A percentile compares a stretch with the other conserved stretches of the same genome.
Evolutionary conservation across 2,888 invertebrate species (phyloP).

Genomic region (Geophilus truncorum): DNA sequence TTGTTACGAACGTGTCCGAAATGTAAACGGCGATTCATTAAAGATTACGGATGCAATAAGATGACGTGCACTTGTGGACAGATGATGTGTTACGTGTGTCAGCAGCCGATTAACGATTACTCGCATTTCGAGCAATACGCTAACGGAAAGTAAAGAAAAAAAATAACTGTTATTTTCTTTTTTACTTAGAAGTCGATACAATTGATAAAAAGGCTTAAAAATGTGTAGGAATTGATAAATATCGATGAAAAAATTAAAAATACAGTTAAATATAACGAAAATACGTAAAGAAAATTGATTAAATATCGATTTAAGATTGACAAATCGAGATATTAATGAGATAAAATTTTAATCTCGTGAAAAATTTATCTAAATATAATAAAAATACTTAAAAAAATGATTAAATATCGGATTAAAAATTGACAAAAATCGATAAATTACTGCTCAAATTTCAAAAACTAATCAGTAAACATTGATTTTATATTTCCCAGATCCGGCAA

Average conservation of each 20-base stretch:
- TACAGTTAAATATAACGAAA: too few relatives aligned
- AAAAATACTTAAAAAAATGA: too few relatives aligned
- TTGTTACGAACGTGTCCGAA: conserved; percentile 43
- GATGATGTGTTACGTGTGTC: conserved; percentile 57
- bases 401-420: too few relatives aligned
- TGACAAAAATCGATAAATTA: background rate
- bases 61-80: conserved; percentile 58
- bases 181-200: background rate
- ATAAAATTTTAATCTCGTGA: too few relatives aligned
- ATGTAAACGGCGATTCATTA: conserved; percentile 49
- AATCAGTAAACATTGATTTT: background rate
- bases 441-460: background rate
- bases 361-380: too few relatives aligned
- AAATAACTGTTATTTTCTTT: background rate
- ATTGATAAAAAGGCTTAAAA: too few relatives aligned
- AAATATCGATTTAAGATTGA: too few relatives aligned
- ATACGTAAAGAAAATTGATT: too few relatives aligned
- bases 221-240: too few relatives aligned
- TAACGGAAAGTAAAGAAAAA: background rate
- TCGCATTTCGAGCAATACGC: conserved; percentile 52
- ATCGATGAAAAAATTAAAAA: too few relatives aligned
- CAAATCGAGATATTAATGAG: too few relatives aligned
- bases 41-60: conserved; percentile 57
- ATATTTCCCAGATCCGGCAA: background rate
- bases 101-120: conserved; percentile 54